phyloP scores from a whole-genome alignment of 2,113 vertebrate species.

The Poecile atricapillus region DNA sequence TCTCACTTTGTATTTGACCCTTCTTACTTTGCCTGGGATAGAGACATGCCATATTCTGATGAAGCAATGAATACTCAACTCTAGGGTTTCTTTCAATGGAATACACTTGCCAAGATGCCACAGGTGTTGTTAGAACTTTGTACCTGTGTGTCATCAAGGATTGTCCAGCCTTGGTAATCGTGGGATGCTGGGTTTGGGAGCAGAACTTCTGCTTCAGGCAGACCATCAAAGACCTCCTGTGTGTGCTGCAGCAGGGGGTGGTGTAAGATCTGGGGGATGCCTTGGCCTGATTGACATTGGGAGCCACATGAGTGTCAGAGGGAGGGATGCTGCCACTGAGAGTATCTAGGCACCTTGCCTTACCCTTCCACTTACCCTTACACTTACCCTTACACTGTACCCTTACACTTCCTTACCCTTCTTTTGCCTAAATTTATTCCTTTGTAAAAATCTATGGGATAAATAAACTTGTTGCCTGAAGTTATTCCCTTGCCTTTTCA shows the following conservation, averaged over 20 bases:
- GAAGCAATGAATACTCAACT: neutral
- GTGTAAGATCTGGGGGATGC: neutral
- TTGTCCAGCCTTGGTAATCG: neutral
- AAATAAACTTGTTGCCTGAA: neutral
- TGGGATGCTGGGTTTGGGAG: neutral
- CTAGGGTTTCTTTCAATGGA: neutral
- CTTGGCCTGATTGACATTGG: too few species aligned
- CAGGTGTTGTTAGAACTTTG: neutral
- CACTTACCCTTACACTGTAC: too few species aligned
- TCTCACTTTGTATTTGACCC: neutral
- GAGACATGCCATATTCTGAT: neutral
- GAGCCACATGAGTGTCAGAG: neutral
- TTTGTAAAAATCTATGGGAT: neutral
- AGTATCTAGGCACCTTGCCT: neutral
- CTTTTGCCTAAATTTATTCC: neutral
- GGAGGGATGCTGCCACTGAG: neutral
- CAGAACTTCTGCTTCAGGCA: rapidly evolving
- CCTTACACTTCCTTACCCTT: neutral
- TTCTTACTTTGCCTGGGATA: neutral
- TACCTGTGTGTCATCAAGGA: neutral
- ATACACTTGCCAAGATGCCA: neutral
- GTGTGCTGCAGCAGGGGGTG: neutral
- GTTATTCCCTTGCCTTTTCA: neutral
- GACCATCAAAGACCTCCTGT: neutral
- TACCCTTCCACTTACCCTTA: too few species aligned